Evolutionary conservation across 1,140 invertebrate species (phyloP).

Genomic region (Mylabris phalerata): DNA sequence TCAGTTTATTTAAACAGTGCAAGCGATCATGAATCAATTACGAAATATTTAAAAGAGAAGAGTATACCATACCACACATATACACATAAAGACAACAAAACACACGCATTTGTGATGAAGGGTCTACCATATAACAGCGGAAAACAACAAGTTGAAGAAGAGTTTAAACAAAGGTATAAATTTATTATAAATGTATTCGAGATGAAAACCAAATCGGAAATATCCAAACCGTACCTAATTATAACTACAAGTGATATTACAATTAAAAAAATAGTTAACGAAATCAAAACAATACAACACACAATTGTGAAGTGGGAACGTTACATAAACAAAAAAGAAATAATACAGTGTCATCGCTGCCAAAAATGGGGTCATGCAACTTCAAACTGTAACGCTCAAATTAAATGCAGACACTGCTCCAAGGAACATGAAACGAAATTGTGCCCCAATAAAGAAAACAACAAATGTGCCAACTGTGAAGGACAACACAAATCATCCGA

Average conservation of each 20-base stretch:
- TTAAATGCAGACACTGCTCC: conserved; percentile 10
- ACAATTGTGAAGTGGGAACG: conserved; percentile 21
- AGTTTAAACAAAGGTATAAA: too few relatives aligned
- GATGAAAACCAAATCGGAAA: background rate
- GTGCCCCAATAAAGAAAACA: conserved; percentile 21
- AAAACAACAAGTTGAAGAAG: too few relatives aligned
- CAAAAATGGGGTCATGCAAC: conserved; percentile 8
- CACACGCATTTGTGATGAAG: too few relatives aligned
- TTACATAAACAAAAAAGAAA: conserved; percentile 22
- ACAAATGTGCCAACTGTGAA: conserved; percentile 34
- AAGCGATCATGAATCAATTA: too few relatives aligned
- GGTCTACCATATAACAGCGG: too few relatives aligned
- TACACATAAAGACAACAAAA: too few relatives aligned
- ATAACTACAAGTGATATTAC: background rate
- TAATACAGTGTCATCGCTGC: conserved; percentile 34
- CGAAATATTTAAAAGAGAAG: too few relatives aligned
- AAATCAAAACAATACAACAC: background rate
- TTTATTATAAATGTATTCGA: too few relatives aligned
- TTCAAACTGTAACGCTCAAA: conserved; percentile 26
- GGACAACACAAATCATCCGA: conserved; percentile 27
- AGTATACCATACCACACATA: too few relatives aligned
- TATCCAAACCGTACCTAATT: background rate
- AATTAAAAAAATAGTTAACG: background rate
- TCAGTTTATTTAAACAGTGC: too few relatives aligned
- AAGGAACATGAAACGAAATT: conserved; percentile 32